Base-by-base conservation (phyloP, 2,113 vertebrate genomes). In the Bungarus multicinctus region DNA sequence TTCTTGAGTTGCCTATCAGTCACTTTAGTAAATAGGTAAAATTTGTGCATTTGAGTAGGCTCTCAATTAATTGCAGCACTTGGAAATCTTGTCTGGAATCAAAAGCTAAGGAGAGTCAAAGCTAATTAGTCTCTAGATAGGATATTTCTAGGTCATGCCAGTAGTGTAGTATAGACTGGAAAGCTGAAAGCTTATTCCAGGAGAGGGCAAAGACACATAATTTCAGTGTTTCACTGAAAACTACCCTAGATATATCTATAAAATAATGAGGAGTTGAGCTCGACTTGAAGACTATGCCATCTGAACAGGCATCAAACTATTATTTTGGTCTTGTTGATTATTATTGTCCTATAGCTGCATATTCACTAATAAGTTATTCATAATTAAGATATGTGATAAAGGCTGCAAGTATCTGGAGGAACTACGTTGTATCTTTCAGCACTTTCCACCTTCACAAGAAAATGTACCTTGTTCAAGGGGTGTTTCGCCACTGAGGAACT, bases 401-500 rank as follows among this genome's bases (percentile, higher is more conserved):
- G 30, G 8, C 6, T 81, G 14, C 23, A 45, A 23, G 7, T 69
- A 18, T 14, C 9, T 30, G 69, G 18, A 86, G 22, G 57, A 30
- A 25, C 52, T 20, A n/a, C 69, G 30, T 27, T 30, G 10, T n/a
- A 89, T 81, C 22, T 50, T 23, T 89, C 54, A 69, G 14, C 47
- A 11, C 14, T 55, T 81, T 86, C 60, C 30, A 34, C 16, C 34
- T 39, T 43, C 2, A 9, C n/a, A 20, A 91, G 34, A 25, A 64
- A 27, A 47, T 92, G 69, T 52, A 97, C 97, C 97, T 96, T 96
- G 92, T 3, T 27, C 7, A 94, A 97, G 50, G 90, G 96, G 96
- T 14, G 27, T 94, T 22, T 45, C 0, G 0, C 54, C 89, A 5
- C 94, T 96, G 3, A 97, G 90, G 93, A 98, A 97, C 34, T 96